Evolutionary conservation across 2,113 vertebrate species (phyloP).

Genomic region (Rhabdornis inornatus): DNA sequence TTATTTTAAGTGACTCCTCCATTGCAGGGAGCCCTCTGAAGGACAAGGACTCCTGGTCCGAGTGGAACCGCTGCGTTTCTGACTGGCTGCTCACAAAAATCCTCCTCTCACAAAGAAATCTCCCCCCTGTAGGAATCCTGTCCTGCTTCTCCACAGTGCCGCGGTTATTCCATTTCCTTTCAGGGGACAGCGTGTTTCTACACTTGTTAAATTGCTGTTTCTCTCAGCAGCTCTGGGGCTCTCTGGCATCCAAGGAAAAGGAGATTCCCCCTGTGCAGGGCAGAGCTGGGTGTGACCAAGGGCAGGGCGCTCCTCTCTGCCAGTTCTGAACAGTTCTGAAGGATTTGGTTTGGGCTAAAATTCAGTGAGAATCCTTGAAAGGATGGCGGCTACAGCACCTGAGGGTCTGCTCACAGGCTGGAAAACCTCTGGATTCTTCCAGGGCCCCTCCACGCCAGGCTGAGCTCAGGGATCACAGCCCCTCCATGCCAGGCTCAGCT

Average conservation of each 20-base stretch:
- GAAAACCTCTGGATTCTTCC: background rate
- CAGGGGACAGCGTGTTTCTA: background rate
- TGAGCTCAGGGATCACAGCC: no score
- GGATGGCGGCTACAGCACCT: background rate
- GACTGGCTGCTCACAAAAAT: background rate
- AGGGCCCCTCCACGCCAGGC: no score
- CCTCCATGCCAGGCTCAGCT: no score
- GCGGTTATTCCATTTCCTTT: background rate
- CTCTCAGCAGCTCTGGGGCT: background rate
- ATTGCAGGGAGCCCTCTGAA: background rate
- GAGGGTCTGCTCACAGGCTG: background rate
- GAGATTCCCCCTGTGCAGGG: background rate
- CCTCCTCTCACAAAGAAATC: background rate
- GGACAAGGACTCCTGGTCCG: background rate
- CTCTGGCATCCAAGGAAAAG: background rate
- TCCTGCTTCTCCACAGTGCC: background rate
- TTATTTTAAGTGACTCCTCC: constrained; percentile 9
- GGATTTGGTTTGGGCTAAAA: background rate
- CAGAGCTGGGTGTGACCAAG: background rate
- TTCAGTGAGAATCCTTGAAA: background rate
- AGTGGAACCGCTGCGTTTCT: fast-evolving
- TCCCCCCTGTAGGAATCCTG: background rate
- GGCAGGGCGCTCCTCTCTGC: background rate
- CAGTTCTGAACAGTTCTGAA: background rate
- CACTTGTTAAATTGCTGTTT: background rate